A percentile compares a stretch with the other conserved stretches of the same genome.
These are phyloP conservation scores for Lamprologus lemairii DNA, from an alignment of 2,113 vertebrate genomes.

Conservation along the genomic window DNA sequence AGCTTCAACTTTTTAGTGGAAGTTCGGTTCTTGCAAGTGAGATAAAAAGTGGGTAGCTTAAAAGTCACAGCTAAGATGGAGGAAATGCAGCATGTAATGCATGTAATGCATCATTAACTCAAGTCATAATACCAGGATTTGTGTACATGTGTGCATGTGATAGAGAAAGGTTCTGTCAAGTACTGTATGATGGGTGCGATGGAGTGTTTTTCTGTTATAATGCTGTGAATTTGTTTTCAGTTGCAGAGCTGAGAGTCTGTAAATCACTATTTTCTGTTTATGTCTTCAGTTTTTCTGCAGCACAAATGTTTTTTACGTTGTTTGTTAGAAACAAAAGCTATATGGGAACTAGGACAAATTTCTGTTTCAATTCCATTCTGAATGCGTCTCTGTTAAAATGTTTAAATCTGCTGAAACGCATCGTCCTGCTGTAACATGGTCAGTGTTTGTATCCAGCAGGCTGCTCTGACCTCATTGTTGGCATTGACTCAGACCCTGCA, in stretches of 20 bases:
- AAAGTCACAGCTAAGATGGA: background rate
- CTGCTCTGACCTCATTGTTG: conserved; percentile 32
- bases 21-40: background rate
- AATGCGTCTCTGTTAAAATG: background rate
- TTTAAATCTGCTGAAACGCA: background rate
- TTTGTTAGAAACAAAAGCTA: background rate
- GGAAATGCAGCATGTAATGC: background rate
- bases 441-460: background rate
- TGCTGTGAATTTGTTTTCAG: background rate
- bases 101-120: conserved; percentile 4
- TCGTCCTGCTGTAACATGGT: background rate
- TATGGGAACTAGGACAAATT: background rate
- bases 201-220: background rate
- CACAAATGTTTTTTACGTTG: background rate
- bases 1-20: background rate
- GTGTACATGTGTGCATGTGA: background rate
- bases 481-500: conserved; percentile 19
- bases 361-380: background rate
- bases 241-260: background rate
- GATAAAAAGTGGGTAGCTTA: background rate
- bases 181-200: background rate
- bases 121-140: background rate
- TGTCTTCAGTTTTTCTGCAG: background rate
- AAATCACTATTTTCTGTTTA: background rate
- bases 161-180: background rate